These are phyloP conservation scores for Leptinotarsa undecemlineata DNA, from an alignment of 1,140 invertebrate species.

Conservation along the genomic window DNA sequence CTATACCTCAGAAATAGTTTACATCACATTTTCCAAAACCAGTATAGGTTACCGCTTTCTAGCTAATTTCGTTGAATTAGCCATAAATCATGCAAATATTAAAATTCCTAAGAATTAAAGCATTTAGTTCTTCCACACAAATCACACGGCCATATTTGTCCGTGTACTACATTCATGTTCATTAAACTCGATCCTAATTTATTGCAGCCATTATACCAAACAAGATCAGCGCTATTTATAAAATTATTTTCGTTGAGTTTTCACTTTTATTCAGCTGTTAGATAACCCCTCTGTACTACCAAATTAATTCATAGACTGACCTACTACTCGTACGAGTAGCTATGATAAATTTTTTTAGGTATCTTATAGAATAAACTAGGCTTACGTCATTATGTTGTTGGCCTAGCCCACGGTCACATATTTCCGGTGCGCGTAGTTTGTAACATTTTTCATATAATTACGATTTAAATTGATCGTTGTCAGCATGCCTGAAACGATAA, in stretches of 20 bases:
- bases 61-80: not conserved
- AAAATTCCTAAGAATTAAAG: not conserved
- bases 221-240: constrained; percentile 3
- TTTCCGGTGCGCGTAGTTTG: not conserved
- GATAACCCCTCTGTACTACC: not conserved
- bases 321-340: not conserved
- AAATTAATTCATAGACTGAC: constrained; percentile 5
- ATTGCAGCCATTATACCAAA: not conserved
- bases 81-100: not conserved
- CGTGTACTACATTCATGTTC: not conserved
- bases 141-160: not conserved
- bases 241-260: not conserved
- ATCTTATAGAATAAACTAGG: not conserved
- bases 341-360: not conserved
- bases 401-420: constrained; percentile 1
- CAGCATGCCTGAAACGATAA: not conserved
- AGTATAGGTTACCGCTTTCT: too few species aligned
- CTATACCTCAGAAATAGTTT: too few species aligned
- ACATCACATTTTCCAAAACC: too few species aligned
- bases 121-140: not conserved
- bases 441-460: not conserved
- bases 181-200: not conserved
- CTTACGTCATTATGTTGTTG: not conserved
- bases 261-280: constrained; percentile 4
- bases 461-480: not conserved